These are phyloP conservation scores for Genyomyrus donnyi DNA, from an alignment of 2,113 vertebrate species.

Conservation along the genomic window DNA sequence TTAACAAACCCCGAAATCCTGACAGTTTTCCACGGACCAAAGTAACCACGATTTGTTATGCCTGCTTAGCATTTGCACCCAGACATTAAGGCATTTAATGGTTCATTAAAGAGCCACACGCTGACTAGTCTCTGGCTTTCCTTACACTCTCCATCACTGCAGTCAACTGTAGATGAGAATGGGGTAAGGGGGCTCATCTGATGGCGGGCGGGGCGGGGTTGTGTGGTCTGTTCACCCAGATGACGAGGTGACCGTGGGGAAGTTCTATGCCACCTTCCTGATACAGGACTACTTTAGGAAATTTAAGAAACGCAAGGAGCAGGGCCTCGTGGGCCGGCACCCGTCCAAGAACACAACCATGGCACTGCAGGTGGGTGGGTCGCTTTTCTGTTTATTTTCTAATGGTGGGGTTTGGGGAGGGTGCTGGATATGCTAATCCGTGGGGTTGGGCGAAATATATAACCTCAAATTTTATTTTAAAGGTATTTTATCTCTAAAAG, in stretches of 20 bases:
- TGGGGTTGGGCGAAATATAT: background rate
- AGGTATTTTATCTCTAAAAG: background rate
- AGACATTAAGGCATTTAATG: background rate
- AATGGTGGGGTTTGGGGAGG: background rate
- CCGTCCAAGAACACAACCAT: slow-evolving; percentile 91
- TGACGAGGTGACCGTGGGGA: slow-evolving; percentile 99
- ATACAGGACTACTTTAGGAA: slow-evolving; percentile 99
- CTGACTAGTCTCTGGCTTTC: background rate
- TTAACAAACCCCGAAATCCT: background rate
- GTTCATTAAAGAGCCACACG: background rate
- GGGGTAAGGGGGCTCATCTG: background rate
- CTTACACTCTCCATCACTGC: background rate
- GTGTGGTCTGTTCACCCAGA: slow-evolving; percentile 99
- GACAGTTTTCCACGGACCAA: background rate
- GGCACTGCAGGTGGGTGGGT: slow-evolving; percentile 87
- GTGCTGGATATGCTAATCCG: background rate
- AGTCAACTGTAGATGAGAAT: background rate
- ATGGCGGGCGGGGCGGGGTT: slow-evolving; percentile 72
- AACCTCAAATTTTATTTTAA: background rate
- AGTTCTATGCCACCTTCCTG: slow-evolving; percentile 99
- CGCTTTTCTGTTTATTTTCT: background rate
- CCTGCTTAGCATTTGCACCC: background rate
- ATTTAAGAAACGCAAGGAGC: slow-evolving; percentile 99
- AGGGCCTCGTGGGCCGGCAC: slow-evolving; percentile 93
- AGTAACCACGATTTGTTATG: background rate